Evolutionary conservation across 2,113 vertebrate species (phyloP).

Genomic region (Podilymbus podiceps): DNA sequence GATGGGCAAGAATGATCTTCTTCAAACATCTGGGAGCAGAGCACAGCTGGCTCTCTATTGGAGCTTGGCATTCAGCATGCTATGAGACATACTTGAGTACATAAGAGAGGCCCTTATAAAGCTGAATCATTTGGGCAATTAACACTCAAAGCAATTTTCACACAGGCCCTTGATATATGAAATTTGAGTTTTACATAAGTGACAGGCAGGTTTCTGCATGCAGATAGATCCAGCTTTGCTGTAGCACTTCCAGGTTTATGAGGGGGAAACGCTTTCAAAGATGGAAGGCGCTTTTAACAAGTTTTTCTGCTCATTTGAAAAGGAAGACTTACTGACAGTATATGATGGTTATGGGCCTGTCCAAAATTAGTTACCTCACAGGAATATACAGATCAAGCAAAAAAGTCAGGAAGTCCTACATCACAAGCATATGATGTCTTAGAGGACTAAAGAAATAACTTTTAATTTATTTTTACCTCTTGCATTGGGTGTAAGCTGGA

Average conservation of each 20-base stretch:
- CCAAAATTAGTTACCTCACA: background rate
- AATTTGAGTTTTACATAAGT: slow-evolving; percentile 33
- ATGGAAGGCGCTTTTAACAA: slow-evolving; percentile 3
- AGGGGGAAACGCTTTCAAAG: slow-evolving; percentile 10
- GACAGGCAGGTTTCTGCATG: background rate
- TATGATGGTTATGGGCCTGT: background rate
- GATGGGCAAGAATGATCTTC: slow-evolving; percentile 37
- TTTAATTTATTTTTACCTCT: background rate
- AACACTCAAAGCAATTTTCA: slow-evolving; percentile 61
- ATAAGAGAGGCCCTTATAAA: slow-evolving; percentile 43
- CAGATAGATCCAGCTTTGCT: background rate
- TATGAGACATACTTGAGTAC: slow-evolving; percentile 31
- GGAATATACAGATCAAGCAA: background rate
- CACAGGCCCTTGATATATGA: slow-evolving; percentile 53
- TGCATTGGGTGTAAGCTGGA: background rate
- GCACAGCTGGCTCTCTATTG: slow-evolving; percentile 42
- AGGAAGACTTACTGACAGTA: background rate
- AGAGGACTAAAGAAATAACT: background rate
- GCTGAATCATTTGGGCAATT: slow-evolving; percentile 67
- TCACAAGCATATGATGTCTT: background rate
- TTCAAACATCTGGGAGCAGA: slow-evolving; percentile 56
- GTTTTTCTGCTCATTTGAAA: slow-evolving; percentile 12
- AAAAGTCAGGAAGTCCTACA: background rate
- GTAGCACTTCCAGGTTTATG: slow-evolving; percentile 43
- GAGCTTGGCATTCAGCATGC: slow-evolving; percentile 13